Evolutionary conservation across 2,113 vertebrate genomes (phyloP).

Genomic region (Oreotrochilus melanogaster): DNA sequence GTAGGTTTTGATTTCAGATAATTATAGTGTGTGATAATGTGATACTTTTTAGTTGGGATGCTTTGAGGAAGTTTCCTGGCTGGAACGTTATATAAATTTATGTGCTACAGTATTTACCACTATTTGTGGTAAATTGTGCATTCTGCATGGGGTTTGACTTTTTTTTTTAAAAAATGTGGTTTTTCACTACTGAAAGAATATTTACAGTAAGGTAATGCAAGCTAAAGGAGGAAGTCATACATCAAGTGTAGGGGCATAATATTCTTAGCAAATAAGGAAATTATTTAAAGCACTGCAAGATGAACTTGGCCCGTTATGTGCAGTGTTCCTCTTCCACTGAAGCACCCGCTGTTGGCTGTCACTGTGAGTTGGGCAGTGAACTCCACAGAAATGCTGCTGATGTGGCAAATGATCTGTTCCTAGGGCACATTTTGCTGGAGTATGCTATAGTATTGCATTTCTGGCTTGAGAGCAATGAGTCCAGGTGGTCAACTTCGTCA

Average conservation of each 20-base stretch:
- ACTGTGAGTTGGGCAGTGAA: background rate
- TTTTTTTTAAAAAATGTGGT: background rate
- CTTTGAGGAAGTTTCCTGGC: background rate
- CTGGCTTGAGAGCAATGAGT: background rate
- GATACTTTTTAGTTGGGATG: background rate
- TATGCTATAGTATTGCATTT: background rate
- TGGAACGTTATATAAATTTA: background rate
- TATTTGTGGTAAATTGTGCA: background rate
- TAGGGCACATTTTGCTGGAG: background rate
- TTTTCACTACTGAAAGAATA: background rate
- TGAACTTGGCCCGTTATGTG: background rate
- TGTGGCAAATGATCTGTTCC: background rate
- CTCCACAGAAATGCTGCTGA: background rate
- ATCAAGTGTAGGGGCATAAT: background rate
- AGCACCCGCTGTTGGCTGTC: background rate
- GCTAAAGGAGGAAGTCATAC: background rate
- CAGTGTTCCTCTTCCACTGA: background rate
- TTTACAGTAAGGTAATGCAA: background rate
- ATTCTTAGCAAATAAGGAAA: background rate
- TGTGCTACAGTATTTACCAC: background rate
- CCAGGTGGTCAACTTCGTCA: constrained; percentile 3
- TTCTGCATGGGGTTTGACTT: background rate
- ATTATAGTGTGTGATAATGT: background rate
- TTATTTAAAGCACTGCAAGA: background rate
- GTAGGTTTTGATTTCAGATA: constrained; percentile 27